phyloP scores from a whole-genome alignment of 35 echinoderm and acorn worm species.

The Eucidaris tribuloides region DNA sequence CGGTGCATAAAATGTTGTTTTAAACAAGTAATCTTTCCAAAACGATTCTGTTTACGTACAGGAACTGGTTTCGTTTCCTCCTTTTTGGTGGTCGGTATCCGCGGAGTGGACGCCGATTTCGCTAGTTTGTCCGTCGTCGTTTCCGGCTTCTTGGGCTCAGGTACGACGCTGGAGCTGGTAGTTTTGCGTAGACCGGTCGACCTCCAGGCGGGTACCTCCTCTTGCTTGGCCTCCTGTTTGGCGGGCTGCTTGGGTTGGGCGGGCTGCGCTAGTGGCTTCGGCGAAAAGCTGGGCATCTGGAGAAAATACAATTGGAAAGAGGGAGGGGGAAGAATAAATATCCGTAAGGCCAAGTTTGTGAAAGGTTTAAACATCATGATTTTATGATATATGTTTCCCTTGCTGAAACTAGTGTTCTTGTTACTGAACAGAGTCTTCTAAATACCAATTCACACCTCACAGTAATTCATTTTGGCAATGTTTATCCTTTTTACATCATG shows the following conservation, averaged over 20 bases:
- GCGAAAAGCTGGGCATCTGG: slow-evolving; percentile 94
- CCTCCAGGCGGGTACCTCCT: slow-evolving; percentile 87
- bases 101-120: slow-evolving; percentile 71
- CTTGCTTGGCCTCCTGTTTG: slow-evolving; percentile 84
- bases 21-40: no score
- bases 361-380: no score
- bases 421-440: no score
- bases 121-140: slow-evolving; percentile 62
- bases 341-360: no score
- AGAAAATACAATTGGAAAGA: not conserved
- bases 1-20: no score
- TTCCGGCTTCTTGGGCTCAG: slow-evolving; percentile 85
- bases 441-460: no score
- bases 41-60: no score
- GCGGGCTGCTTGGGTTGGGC: slow-evolving; percentile 6
- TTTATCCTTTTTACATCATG: no score
- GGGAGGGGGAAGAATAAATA: no score
- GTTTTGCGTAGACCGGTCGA: slow-evolving; percentile 92
- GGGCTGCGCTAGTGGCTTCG: slow-evolving; percentile 67
- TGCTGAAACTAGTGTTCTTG: no score
- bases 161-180: slow-evolving; percentile 76
- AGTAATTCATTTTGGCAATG: no score
- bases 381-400: no score
- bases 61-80: slow-evolving; percentile 8
- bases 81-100: slow-evolving; percentile 42